A percentile compares a stretch with the other conserved stretches of the same genome.
Conservation (phyloP, 1,140 invertebrate genomes). For the Pinna nobilis region DNA sequence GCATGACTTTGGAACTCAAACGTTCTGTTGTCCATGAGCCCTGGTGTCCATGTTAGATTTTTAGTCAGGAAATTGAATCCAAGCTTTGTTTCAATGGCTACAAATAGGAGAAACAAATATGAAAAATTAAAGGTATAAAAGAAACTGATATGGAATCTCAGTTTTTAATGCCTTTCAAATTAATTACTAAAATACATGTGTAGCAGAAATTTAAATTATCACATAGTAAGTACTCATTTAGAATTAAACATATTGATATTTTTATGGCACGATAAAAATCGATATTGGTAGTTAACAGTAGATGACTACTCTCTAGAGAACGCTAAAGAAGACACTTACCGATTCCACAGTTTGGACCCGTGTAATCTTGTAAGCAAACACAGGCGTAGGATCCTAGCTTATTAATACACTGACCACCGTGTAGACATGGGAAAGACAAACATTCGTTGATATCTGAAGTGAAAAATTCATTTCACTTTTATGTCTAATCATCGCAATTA, state of each 20-base stretch:
- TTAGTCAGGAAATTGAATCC: slow-evolving; percentile 15
- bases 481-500: too few species aligned
- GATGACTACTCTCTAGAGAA: not conserved
- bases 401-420: slow-evolving; percentile 54
- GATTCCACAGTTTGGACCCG: slow-evolving; percentile 78
- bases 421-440: slow-evolving; percentile 46
- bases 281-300: not conserved
- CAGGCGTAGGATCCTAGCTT: slow-evolving; percentile 33
- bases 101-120: not conserved
- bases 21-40: slow-evolving; percentile 30
- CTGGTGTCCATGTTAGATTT: slow-evolving; percentile 35
- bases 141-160: too few species aligned
- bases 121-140: not conserved
- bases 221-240: too few species aligned
- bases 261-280: not conserved
- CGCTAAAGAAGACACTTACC: too few species aligned
- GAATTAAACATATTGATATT: too few species aligned
- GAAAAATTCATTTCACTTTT: not conserved
- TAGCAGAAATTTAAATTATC: too few species aligned
- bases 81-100: slow-evolving; percentile 27
- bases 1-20: slow-evolving; percentile 31
- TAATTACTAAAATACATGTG: too few species aligned
- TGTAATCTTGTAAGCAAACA: slow-evolving; percentile 40
- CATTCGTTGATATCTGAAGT: slow-evolving; percentile 52
- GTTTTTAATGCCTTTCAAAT: too few species aligned